These are phyloP conservation scores for Asobara japonica DNA, from an alignment of 1,140 invertebrate species.

Conservation along the genomic window DNA sequence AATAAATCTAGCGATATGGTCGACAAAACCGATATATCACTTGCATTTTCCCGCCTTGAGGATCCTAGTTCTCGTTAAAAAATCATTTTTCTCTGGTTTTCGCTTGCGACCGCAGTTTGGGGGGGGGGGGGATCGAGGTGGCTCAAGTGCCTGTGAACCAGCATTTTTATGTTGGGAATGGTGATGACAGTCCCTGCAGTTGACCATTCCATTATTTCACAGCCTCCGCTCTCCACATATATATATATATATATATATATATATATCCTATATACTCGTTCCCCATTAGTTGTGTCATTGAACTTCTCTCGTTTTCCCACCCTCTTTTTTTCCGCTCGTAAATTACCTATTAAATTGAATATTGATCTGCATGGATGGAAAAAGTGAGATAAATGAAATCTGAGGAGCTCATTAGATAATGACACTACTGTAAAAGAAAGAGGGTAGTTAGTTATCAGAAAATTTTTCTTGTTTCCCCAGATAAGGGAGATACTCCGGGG, in stretches of 20 bases:
- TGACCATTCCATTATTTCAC: slow-evolving; percentile 57
- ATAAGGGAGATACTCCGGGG: too few species aligned
- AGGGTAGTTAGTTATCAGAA: not conserved
- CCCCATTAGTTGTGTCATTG: slow-evolving; percentile 37
- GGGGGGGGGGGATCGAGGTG: not conserved
- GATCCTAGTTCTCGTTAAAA: too few species aligned
- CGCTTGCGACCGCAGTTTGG: too few species aligned
- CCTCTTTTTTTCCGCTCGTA: not conserved
- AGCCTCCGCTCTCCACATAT: slow-evolving; percentile 37
- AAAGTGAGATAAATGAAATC: too few species aligned
- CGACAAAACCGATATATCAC: too few species aligned
- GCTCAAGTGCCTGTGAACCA: not conserved
- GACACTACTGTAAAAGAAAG: not conserved
- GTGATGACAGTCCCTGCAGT: slow-evolving; percentile 51
- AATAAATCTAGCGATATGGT: too few species aligned
- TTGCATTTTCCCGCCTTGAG: too few species aligned
- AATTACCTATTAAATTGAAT: not conserved
- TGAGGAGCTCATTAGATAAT: too few species aligned
- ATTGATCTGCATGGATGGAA: not conserved
- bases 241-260: too few species aligned
- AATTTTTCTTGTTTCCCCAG: too few species aligned
- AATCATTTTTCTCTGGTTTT: too few species aligned
- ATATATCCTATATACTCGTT: too few species aligned
- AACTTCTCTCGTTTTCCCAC: not conserved
- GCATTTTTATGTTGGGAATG: slow-evolving; percentile 53